Evolutionary conservation across 2,113 vertebrate genomes (phyloP).

Genomic region (Myocastor coypus): DNA sequence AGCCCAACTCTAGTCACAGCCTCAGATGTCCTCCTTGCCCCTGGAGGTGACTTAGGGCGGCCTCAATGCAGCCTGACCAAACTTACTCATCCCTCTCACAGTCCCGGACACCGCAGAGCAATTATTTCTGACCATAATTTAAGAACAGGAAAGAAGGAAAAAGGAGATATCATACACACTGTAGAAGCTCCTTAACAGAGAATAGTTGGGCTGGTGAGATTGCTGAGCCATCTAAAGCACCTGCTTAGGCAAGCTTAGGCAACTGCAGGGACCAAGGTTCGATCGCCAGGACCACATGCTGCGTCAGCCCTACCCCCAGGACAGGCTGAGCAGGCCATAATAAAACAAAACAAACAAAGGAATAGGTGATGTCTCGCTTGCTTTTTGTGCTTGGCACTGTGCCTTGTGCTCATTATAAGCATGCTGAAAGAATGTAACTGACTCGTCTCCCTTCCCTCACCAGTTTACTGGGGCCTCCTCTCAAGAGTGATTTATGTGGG

Average conservation of each 20-base stretch:
- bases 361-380: accelerated
- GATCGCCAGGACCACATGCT: no score
- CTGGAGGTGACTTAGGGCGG: neutral
- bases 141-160: neutral
- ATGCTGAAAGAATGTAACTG: neutral
- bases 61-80: neutral
- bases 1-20: neutral
- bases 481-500: neutral
- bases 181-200: neutral
- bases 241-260: no score
- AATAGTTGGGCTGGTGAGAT: no score
- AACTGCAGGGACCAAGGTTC: no score
- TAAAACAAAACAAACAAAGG: no score
- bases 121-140: neutral
- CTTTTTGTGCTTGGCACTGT: neutral
- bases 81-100: neutral
- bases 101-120: neutral
- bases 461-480: neutral
- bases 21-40: neutral
- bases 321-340: no score
- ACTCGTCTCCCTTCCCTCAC: accelerated
- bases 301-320: no score
- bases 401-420: neutral
- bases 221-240: no score
- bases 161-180: neutral